A percentile compares a stretch with the other conserved stretches of the same genome.
These are phyloP conservation scores for Stenodema calcarata DNA, from an alignment of 2,888 invertebrate genomes.

Conservation along the genomic window DNA sequence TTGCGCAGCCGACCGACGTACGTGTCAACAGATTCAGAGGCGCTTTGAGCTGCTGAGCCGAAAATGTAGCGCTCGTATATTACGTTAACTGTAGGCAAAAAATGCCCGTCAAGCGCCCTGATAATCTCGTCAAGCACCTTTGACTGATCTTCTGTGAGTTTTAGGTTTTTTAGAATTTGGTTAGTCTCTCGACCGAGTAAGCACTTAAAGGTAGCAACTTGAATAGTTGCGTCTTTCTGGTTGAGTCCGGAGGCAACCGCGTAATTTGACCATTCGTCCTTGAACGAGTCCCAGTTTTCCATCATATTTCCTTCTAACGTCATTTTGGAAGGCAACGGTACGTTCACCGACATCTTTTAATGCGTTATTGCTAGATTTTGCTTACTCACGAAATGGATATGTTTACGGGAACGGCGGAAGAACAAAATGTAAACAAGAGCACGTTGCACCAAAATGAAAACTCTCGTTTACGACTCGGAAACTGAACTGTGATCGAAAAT, in stretches of 20 bases:
- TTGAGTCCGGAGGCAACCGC: background rate
- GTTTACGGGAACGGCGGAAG: background rate
- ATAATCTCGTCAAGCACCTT: background rate
- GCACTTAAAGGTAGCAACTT: background rate
- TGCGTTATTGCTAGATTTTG: background rate
- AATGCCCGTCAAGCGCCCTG: background rate
- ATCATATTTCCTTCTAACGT: background rate
- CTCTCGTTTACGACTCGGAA: too few relatives aligned
- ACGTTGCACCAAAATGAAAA: background rate
- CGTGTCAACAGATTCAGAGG: background rate
- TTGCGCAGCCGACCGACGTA: background rate
- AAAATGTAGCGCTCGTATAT: background rate
- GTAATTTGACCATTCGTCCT: background rate
- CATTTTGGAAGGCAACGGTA: background rate
- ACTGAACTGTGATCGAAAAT: too few relatives aligned
- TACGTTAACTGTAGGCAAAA: background rate
- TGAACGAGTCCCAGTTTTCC: background rate
- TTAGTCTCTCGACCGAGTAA: background rate
- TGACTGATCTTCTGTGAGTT: background rate
- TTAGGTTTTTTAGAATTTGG: background rate
- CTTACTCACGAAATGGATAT: background rate
- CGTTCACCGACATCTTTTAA: background rate
- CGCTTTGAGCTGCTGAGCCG: background rate
- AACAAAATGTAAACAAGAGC: background rate
- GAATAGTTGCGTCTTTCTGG: background rate